These are phyloP conservation scores for Bombus turneri DNA, from an alignment of 1,140 invertebrate genomes.

Conservation along the genomic window DNA sequence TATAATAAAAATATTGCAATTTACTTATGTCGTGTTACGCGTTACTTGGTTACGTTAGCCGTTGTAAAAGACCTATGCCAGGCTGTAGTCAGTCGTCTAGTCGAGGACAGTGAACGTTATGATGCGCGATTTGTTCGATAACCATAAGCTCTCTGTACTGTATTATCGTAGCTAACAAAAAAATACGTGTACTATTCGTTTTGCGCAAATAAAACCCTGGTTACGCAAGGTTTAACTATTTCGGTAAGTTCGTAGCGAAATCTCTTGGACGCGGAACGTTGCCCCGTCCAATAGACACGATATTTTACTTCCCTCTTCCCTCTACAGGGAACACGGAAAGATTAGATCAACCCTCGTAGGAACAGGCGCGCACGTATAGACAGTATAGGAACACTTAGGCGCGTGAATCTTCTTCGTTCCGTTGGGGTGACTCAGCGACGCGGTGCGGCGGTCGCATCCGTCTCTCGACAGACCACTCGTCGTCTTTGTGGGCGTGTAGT, in stretches of 20 bases:
- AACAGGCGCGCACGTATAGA: not conserved
- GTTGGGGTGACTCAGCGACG: slow-evolving; percentile 16
- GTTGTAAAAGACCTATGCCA: too few relatives aligned
- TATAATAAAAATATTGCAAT: too few relatives aligned
- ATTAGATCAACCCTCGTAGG: slow-evolving; percentile 17
- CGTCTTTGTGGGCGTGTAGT: not conserved
- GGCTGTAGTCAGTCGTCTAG: too few relatives aligned
- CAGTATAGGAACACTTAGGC: not conserved
- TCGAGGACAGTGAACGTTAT: too few relatives aligned
- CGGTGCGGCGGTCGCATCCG: not conserved
- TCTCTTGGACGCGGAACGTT: not conserved
- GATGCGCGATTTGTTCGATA: too few relatives aligned
- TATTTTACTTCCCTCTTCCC: not conserved
- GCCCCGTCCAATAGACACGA: not conserved
- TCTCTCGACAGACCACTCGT: not conserved
- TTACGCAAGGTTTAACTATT: not conserved
- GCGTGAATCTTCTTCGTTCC: slow-evolving; percentile 21
- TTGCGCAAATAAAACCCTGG: too few relatives aligned
- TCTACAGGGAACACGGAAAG: not conserved
- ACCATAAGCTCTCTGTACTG: too few relatives aligned
- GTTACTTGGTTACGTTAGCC: too few relatives aligned
- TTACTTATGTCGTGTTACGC: too few relatives aligned
- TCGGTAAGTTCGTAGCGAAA: not conserved
- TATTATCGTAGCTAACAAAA: too few relatives aligned
- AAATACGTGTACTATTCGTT: too few relatives aligned